Base-by-base conservation (phyloP, 2,888 invertebrate genomes). In the Drosophila longiperda region DNA sequence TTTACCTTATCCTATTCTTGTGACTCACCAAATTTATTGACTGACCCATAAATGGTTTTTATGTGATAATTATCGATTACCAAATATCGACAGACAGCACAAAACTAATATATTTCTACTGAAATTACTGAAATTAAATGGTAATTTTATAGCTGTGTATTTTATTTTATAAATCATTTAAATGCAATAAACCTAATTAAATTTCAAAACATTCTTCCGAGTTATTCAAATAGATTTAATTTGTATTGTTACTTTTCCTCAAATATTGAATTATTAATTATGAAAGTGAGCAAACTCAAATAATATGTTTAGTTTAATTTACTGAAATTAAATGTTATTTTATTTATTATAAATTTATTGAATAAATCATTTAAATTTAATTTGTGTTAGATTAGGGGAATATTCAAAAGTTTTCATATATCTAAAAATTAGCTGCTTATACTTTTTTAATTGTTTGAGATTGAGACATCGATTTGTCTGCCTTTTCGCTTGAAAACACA, bases 111-210 rank as follows among this genome's bases (percentile, higher is more conserved):
- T 40, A 11, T n/a, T n/a, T 1, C 1, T n/a, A n/a, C n/a, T n/a
- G n/a, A n/a, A n/a, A n/a, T 38, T 17, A 40, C n/a, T 1, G n/a
- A 40, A 40, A 40, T 5, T 9, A 5, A 9, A 9, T 11, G 11
- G 1, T n/a, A 1, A 11, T 40, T 9, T 5, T 0, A 1, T n/a
- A 9, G 9, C 9, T n/a, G n/a, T n/a, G 9, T 1, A n/a, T 40
- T 9, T n/a, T n/a, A 12, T 12, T 20, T 6, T 20, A 20, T 20
- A 42, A 20, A 20, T 42, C 12, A n/a, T 36, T 36, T 36, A 36
- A 36, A 36, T 36, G 15, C 7, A 15, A 15, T 6, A 36, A 7
- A 7, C 6, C n/a, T 1, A 20, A 42, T 42, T 11, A 12, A 20
- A 12, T 20, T n/a, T 12, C n/a, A 20, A 6, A 42, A 1, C 3